A percentile compares a stretch with the other conserved stretches of the same genome.
These are phyloP conservation scores for Machimus rusticus DNA, from an alignment of 2,888 invertebrate species.

Conservation along the genomic window DNA sequence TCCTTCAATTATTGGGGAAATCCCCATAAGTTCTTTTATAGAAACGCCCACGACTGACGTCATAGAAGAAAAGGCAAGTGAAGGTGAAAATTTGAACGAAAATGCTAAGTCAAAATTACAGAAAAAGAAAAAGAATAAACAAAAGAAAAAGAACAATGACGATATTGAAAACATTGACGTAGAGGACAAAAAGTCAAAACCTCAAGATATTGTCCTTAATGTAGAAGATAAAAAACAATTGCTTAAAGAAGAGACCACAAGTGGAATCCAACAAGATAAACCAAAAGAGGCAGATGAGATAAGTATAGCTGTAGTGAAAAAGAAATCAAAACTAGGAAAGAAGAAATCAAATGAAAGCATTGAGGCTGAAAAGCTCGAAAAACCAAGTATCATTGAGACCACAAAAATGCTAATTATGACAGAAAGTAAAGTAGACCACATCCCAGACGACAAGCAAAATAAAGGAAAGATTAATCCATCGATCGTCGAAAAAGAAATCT, in stretches of 20 bases:
- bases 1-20: slow-evolving; percentile 47
- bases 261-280: slow-evolving; percentile 40
- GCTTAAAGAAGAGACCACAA: neutral
- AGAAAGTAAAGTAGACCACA: neutral
- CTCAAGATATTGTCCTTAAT: slow-evolving; percentile 47
- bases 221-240: slow-evolving; percentile 49
- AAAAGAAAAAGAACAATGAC: slow-evolving; percentile 52
- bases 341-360: neutral
- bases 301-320: neutral
- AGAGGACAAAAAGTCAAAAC: neutral
- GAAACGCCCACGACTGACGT: neutral
- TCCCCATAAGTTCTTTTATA: slow-evolving; percentile 48
- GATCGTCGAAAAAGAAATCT: neutral
- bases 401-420: neutral
- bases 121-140: slow-evolving; percentile 55
- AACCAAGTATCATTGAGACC: neutral
- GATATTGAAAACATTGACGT: slow-evolving; percentile 33
- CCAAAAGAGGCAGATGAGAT: slow-evolving; percentile 40
- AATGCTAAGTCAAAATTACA: slow-evolving; percentile 53
- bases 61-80: neutral
- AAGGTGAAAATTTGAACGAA: slow-evolving; percentile 56
- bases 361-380: neutral
- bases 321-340: neutral
- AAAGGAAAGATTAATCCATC: neutral
- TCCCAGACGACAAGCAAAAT: neutral